Evolutionary conservation across 2,888 invertebrate species (phyloP).

Genomic region (Ptilodon capucinus): DNA sequence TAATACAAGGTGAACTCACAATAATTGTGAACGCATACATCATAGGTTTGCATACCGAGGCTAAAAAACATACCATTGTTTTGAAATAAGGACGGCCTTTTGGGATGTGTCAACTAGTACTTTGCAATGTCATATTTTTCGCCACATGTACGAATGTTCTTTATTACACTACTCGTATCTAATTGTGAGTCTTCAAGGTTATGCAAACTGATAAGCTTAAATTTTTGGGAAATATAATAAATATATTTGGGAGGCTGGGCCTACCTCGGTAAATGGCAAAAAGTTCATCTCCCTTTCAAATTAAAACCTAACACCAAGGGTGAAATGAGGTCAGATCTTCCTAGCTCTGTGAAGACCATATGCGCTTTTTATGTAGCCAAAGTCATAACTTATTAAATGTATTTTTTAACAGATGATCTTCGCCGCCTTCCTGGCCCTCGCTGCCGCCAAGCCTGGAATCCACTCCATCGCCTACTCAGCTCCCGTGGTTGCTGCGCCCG

Average conservation of each 20-base stretch:
- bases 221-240: too few relatives aligned
- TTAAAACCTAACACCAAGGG: too few relatives aligned
- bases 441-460: constrained; percentile 70
- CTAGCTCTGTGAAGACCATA: too few relatives aligned
- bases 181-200: too few relatives aligned
- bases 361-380: background rate
- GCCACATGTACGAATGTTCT: too few relatives aligned
- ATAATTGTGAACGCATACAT: background rate
- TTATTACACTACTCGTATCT: too few relatives aligned
- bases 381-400: background rate
- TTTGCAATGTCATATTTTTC: background rate
- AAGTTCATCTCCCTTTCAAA: too few relatives aligned
- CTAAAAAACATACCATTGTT: background rate
- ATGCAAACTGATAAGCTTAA: too few relatives aligned
- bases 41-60: background rate
- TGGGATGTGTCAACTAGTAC: background rate
- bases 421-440: constrained; percentile 60
- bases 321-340: too few relatives aligned
- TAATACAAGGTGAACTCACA: background rate
- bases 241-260: too few relatives aligned
- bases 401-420: constrained; percentile 55
- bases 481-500: constrained; percentile 39
- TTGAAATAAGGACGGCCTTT: background rate
- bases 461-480: constrained; percentile 49
- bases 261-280: too few relatives aligned